Base-by-base conservation (phyloP, 2,113 vertebrate species). In the Saguinus imperator region DNA sequence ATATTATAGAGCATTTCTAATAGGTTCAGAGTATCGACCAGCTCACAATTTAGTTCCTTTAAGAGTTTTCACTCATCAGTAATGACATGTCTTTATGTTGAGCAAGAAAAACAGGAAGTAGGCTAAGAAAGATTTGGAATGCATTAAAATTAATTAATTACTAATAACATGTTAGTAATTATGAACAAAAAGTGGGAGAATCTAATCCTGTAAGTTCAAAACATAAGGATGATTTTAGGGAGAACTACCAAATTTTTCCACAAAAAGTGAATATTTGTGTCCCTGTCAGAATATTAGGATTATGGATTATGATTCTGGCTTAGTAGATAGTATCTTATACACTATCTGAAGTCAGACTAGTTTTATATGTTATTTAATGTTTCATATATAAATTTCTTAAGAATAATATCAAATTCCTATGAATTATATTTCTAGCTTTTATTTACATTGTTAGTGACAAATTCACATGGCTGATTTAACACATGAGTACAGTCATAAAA, bases 71-170 rank as follows among this genome's bases (percentile, higher is more conserved):
- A 61, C 55, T 95, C 72, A 90, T n/a, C 43, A 45, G 50, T 57
- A 95, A 84, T 55, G 5, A 64, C 61, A 61, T 4, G 35, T 43
- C 21, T 90, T 96, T 91, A 75, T 75, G 43, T 5, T 37, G 68
- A 94, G 27, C 37, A 94, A 80, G 50, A 97, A 94, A 97, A 96
- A 85, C 25, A 92, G 76, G 27, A 37, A 58, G 66, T 11, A 95
- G 55, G 17, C 29, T 40, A 77, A 87, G 66, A 91, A 45, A 13
- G 29, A 94, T 70, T 87, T 77, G 81, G 45, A 82, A 61, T 57
- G 5, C 37, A 75, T 87, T 91, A 82, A 90, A 89, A 77, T n/a
- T 57, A 73, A 66, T 55, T 29, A 75, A 61, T 61, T 14, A 86
- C 57, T 81, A 68, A 77, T 20, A 86, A 61, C 32, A 82, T 29